These are phyloP conservation scores for Caenorhabditis sp. DNA, from an alignment of 2,888 invertebrate genomes.

Conservation along the genomic window DNA sequence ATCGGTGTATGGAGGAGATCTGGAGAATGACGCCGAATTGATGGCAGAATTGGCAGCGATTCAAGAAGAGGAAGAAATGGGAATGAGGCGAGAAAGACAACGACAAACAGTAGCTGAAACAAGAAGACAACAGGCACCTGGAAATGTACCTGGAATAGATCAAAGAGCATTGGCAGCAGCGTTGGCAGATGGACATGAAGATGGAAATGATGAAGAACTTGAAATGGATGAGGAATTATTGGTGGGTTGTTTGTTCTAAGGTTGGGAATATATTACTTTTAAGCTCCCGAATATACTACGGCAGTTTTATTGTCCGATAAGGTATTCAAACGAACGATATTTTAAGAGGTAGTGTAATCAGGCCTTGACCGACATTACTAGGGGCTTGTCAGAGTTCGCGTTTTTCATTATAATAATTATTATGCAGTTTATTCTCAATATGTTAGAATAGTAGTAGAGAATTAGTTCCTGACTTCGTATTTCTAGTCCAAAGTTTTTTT, in stretches of 20 bases:
- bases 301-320: no score
- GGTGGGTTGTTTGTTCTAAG: neutral
- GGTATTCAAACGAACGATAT: no score
- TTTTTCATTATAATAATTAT: no score
- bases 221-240: conserved; percentile 46
- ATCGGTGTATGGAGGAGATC: conserved; percentile 45
- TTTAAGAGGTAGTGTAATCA: no score
- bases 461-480: no score
- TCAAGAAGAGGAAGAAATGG: conserved; percentile 42
- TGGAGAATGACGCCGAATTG: conserved; percentile 56
- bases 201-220: conserved; percentile 24
- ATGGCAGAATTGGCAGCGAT: conserved; percentile 56
- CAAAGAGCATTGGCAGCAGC: conserved; percentile 42
- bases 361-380: no score
- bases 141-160: conserved; percentile 36
- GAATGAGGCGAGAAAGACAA: conserved; percentile 1
- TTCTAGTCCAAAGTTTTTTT: no score
- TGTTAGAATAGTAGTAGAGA: no score
- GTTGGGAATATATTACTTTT: neutral
- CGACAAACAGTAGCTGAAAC: conserved; percentile 4
- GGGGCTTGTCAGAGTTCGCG: no score
- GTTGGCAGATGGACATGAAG: conserved; percentile 23
- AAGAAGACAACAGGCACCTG: no score
- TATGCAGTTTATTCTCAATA: no score
- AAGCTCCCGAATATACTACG: neutral